Base-by-base conservation (phyloP, 2,113 vertebrate genomes). In the Indicator indicator region DNA sequence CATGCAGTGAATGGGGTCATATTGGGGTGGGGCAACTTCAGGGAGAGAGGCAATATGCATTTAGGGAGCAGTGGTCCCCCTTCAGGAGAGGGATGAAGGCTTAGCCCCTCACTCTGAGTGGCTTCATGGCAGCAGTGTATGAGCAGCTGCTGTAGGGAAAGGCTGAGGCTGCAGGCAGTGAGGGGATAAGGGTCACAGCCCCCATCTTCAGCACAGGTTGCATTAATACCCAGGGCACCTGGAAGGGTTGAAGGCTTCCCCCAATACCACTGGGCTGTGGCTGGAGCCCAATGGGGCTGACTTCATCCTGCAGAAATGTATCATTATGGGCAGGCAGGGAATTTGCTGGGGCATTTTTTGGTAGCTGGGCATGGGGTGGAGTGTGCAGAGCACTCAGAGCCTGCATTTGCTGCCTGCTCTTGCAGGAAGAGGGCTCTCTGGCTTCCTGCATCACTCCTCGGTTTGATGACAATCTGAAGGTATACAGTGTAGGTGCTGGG, bases 221-320 rank as follows among this genome's bases (percentile, higher is more conserved):
- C 40, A 28, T n/a, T 32, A 59, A 21, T 40, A 63, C 15, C 52
- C 58, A 15, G 84, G 32, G 58, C 85, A 54, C 33, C 64, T 23
- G 55, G 17, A 27, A 44, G n/a, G 33, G 33, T 54, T 54, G 27
- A 65, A 76, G 70, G 50, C 50, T 80, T 94, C 76, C 73, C 76
- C 59, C 76, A 30, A 90, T 36, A n/a, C 64, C 59, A 58, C 38
- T 2, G 42, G 18, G 64, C 65, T 82, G 91, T 81, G 84, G 46
- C 70, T 84, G 67, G 48, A 79, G 38, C 67, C n/a, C 74, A 79
- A 0, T 0, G 2, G 27, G 46, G 40, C 71, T 94, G 95, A 94
- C 69, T 77, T 93, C 88, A 92, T 70, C 50, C 69, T 21, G 8
- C 55, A 83, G 80, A 73, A 90, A 90, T 77, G 89, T 86, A 86